A percentile compares a stretch with the other conserved stretches of the same genome.
Evolutionary conservation across 2,113 vertebrate species (phyloP).

Genomic region (Jaculus jaculus): DNA sequence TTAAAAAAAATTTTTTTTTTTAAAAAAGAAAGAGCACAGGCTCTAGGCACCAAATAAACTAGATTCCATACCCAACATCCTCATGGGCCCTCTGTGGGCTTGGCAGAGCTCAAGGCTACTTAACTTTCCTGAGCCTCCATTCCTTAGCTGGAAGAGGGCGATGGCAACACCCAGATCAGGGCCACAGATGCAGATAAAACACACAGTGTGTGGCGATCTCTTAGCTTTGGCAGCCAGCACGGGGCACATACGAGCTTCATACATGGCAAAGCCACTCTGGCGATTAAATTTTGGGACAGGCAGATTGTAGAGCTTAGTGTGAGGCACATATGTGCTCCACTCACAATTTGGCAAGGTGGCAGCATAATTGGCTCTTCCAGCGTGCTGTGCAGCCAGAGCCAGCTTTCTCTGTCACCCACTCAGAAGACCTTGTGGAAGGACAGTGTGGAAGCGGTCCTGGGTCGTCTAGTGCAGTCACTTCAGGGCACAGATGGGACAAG

Average conservation of each 20-base stretch:
- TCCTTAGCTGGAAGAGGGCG: neutral
- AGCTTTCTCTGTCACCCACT: neutral
- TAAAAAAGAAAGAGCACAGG: neutral
- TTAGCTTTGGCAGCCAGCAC: neutral
- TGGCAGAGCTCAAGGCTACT: neutral
- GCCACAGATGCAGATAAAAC: neutral
- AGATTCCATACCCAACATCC: neutral
- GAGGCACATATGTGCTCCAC: neutral
- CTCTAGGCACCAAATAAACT: neutral
- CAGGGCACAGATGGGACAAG: neutral
- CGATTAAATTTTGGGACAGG: neutral
- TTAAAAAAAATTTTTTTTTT: no score
- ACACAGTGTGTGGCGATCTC: no score
- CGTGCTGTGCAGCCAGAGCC: neutral
- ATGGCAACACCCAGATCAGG: neutral
- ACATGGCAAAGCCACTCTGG: neutral
- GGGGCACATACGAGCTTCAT: neutral
- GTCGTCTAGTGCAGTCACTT: neutral
- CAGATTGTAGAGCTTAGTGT: neutral
- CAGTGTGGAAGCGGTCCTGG: neutral
- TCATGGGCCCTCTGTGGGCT: neutral
- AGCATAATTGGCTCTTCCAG: neutral
- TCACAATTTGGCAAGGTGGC: neutral
- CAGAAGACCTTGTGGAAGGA: neutral
- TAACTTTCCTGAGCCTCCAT: neutral